Evolutionary conservation across 2,888 invertebrate genomes (phyloP).

Genomic region (Eurytoma californica): DNA sequence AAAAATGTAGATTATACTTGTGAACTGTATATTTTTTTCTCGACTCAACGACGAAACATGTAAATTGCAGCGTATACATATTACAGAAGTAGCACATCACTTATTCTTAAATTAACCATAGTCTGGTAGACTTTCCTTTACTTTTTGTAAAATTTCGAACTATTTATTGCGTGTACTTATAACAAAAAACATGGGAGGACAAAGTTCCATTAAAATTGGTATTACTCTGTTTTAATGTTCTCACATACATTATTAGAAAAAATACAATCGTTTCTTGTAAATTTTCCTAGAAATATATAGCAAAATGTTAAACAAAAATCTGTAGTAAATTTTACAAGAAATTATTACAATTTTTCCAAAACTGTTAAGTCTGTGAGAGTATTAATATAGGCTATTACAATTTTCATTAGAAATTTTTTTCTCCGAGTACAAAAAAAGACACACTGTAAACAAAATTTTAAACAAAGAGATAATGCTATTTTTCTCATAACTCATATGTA

Average conservation of each 20-base stretch:
- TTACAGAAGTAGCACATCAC: slow-evolving; percentile 1
- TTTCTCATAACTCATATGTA: slow-evolving; percentile 39
- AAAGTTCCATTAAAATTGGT: no score
- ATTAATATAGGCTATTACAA: no score
- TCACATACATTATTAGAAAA: no score
- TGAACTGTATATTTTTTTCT: slow-evolving; percentile 36
- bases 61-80: slow-evolving; percentile 29
- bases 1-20: slow-evolving; percentile 15
- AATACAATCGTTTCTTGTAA: no score
- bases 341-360: no score
- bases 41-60: slow-evolving; percentile 7
- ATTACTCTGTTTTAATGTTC: no score
- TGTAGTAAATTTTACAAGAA: not conserved
- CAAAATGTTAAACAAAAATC: no score
- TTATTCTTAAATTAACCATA: slow-evolving; percentile 32
- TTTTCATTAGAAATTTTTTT: no score
- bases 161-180: slow-evolving; percentile 33
- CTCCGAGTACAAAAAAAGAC: slow-evolving; percentile 2
- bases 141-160: slow-evolving; percentile 32
- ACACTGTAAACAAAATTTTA: not conserved
- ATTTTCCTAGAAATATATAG: no score
- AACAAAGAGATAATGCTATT: slow-evolving; percentile 42
- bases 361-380: no score
- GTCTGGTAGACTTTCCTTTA: slow-evolving; percentile 41
- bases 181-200: not conserved